phyloP scores from a whole-genome alignment of 2,113 vertebrate genomes.

The Neotoma lepida region DNA sequence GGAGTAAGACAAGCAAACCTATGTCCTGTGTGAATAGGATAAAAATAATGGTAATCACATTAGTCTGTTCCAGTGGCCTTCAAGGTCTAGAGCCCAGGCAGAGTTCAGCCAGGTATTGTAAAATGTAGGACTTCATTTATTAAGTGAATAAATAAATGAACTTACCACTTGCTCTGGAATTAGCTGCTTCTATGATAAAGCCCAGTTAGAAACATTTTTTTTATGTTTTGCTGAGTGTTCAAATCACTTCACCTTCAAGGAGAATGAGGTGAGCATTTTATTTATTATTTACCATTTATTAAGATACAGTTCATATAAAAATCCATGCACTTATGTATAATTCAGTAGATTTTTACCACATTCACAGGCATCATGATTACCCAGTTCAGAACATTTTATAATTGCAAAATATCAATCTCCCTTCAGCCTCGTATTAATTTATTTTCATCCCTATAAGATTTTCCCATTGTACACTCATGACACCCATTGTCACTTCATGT shows the following conservation, averaged over 20 bases:
- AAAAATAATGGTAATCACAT: neutral
- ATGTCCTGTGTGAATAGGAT: neutral
- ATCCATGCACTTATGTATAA: neutral
- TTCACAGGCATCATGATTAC: neutral
- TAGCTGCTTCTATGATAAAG: slow-evolving; percentile 23
- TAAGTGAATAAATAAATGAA: slow-evolving; percentile 9
- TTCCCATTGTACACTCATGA: neutral
- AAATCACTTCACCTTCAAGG: slow-evolving; percentile 34
- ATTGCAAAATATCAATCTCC: neutral
- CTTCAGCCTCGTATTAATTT: neutral
- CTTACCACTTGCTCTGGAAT: neutral
- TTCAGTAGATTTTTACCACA: neutral
- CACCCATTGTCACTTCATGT: neutral
- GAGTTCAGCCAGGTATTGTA: neutral
- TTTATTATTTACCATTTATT: neutral
- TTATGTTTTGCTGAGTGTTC: neutral
- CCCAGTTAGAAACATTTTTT: neutral
- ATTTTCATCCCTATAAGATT: neutral
- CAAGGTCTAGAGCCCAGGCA: neutral
- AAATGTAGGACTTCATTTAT: neutral
- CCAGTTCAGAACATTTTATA: neutral
- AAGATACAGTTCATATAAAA: neutral
- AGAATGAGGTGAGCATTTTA: neutral
- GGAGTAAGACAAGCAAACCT: neutral
- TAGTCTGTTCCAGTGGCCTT: neutral